Conservation (phyloP, 2,888 invertebrate species). For the Drosophila meridionalis region DNA sequence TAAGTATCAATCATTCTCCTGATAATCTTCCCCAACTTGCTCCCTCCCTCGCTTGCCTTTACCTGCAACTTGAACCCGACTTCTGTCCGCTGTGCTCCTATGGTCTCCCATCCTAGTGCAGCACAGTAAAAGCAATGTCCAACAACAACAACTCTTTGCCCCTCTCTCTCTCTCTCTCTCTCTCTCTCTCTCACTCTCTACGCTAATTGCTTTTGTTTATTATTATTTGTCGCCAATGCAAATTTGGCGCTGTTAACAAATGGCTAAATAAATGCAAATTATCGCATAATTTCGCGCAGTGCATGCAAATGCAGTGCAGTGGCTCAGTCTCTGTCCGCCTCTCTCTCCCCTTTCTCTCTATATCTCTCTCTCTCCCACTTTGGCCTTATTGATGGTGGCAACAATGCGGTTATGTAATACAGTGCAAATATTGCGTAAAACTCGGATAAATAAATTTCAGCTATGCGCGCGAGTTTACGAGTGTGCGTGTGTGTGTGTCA, state of each 20-base stretch:
- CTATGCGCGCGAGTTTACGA: constrained; percentile 18
- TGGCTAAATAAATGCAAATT: constrained; percentile 8
- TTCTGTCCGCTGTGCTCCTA: no score
- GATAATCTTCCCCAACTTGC: no score
- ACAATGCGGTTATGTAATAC: constrained; percentile 77
- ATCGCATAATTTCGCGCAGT: constrained; percentile 18
- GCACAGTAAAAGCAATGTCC: no score
- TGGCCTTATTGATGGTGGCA: constrained; percentile 67
- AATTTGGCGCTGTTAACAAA: constrained; percentile 4
- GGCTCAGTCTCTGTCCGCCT: no score
- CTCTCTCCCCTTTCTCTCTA: background rate
- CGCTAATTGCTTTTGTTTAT: constrained; percentile 13
- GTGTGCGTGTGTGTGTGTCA: constrained; percentile 11
- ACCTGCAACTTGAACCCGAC: no score
- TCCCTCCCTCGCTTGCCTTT: no score
- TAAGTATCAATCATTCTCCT: no score
- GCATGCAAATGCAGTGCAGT: constrained; percentile 14
- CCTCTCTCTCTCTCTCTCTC: background rate
- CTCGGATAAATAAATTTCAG: constrained; percentile 72
- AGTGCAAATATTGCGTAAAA: constrained; percentile 76
- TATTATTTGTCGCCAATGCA: constrained; percentile 2
- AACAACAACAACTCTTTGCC: background rate
- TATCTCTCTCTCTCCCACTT: constrained; percentile 19
- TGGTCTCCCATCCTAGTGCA: no score
- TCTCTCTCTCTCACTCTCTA: no score